Evolutionary conservation across 1,140 invertebrate species (phyloP), one percentile per base, ranked within the genome.

Genomic region (Vanessa atalanta): DNA sequence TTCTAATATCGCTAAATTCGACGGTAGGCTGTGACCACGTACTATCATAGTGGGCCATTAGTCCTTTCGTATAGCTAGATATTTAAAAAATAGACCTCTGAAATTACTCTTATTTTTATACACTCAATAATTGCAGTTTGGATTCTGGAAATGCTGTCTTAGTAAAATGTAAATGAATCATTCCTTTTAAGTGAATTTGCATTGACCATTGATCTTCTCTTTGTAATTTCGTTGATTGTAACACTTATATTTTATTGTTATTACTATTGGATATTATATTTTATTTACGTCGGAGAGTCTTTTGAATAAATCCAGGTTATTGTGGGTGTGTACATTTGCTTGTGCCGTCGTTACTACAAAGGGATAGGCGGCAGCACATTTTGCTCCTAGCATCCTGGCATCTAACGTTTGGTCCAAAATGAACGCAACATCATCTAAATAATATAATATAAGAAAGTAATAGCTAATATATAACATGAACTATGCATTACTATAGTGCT

Each of bases 291-390:
- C 4, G 43, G 57, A 26, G 3, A 48, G 26, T 70, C 55, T 63
- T 48, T 65, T 65, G 37, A 65, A 47, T 50, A 47, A 70, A 76
- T 55, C 50, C 69, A n/a, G 65, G 65, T 79, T 77, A 68, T 77
- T 66, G 70, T 68, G 47, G 57, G 71, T 64, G 65, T 72, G 74
- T 76, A 76, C 69, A 79, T 73, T 76, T 74, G 65, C 60, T 76
- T 60, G 43, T 69, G 43, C 65, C 57, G 69, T 57, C 48, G 68
- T 71, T 63, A 72, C 77, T 73, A 76, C 71, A 76, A 79, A 79
- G 74, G 77, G 74, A 72, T 60, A 68, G 71, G 73, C 47, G 65
- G 72, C 69, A 66, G 60, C 70, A 70, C 75, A 71, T 69, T 79
- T 79, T 60, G 74, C 55, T 61, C 60, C 50, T 72, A 55, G 47